Evolutionary conservation across 1,140 invertebrate species (phyloP).

Genomic region (Magallana gigas): DNA sequence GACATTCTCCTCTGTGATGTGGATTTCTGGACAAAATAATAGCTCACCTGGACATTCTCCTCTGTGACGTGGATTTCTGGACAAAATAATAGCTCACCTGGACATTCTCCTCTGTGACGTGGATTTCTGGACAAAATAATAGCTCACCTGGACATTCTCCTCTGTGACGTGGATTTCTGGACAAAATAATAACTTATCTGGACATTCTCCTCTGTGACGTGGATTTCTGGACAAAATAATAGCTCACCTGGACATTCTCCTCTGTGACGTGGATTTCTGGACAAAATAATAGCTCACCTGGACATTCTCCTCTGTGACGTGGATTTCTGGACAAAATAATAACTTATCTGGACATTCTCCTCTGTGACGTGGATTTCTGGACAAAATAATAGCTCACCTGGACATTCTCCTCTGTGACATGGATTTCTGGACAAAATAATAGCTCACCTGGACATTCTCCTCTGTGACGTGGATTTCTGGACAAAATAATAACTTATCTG

Average conservation of each 20-base stretch:
- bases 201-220: conserved; percentile 96
- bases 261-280: conserved; percentile 93
- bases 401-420: conserved; percentile 96
- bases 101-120: conserved; percentile 96
- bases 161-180: conserved; percentile 93
- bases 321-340: conserved; percentile 84
- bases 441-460: conserved; percentile 86
- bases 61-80: conserved; percentile 93
- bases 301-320: conserved; percentile 96
- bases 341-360: conserved; percentile 86
- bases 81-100: no score
- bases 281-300: no score
- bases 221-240: conserved; percentile 84
- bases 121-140: conserved; percentile 84
- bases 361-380: conserved; percentile 93
- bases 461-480: conserved; percentile 93
- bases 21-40: conserved; percentile 84
- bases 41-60: conserved; percentile 86
- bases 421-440: conserved; percentile 84
- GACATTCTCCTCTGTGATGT: conserved; percentile 96
- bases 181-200: no score
- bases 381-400: no score
- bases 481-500: no score
- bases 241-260: conserved; percentile 86
- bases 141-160: conserved; percentile 86